These are phyloP conservation scores for Solenodon paradoxus DNA, from an alignment of 2,113 vertebrate genomes.

Conservation along the genomic window DNA sequence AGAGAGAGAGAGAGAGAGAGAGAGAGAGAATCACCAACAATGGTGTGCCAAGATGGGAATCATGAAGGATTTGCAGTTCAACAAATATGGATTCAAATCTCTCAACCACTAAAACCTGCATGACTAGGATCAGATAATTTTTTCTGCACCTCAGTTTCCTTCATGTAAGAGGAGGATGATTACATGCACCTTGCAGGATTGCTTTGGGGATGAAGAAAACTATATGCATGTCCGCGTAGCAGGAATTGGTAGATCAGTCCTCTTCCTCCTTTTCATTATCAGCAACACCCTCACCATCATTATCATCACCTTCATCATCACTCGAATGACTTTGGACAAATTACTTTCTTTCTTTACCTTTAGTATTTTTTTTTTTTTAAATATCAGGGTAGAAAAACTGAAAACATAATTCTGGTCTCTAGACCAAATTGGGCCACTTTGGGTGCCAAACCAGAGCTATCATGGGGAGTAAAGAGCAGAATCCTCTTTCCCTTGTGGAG, in stretches of 20 bases:
- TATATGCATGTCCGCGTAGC: fast-evolving
- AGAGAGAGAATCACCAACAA: neutral
- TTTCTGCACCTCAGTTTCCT: neutral
- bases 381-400: neutral
- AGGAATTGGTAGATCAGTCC: neutral
- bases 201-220: neutral
- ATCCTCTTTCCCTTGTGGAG: neutral
- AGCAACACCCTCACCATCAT: neutral
- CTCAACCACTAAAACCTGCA: neutral
- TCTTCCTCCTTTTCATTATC: neutral
- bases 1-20: neutral
- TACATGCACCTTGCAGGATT: neutral
- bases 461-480: neutral
- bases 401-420: neutral
- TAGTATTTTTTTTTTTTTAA: neutral
- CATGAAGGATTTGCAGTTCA: neutral
- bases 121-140: neutral
- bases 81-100: neutral
- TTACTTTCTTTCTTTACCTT: neutral
- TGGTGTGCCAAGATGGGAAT: neutral
- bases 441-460: neutral
- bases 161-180: neutral
- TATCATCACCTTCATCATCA: neutral
- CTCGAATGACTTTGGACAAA: neutral
- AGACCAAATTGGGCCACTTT: neutral